These are phyloP conservation scores for Ivindomyrus marchei DNA, from an alignment of 2,113 vertebrate species.

Conservation along the genomic window DNA sequence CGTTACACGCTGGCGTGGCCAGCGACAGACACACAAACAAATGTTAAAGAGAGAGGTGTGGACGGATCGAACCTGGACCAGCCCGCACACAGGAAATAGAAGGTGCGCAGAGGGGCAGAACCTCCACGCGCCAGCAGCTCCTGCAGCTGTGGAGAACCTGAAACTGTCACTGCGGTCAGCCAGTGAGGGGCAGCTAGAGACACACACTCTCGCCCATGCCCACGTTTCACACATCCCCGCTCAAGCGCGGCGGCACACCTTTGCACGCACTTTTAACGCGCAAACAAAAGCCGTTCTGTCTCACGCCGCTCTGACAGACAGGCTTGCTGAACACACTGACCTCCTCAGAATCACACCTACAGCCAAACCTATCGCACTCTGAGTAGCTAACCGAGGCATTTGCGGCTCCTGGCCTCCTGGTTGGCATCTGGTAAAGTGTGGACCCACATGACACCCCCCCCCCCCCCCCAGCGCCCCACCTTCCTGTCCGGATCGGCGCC, in stretches of 20 bases:
- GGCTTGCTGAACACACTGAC: neutral
- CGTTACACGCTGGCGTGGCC: neutral
- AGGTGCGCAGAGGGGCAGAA: neutral
- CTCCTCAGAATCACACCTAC: neutral
- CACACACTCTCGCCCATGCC: neutral
- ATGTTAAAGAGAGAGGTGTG: neutral
- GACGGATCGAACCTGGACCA: neutral
- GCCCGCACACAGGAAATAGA: neutral
- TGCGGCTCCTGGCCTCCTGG: neutral
- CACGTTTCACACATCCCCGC: neutral
- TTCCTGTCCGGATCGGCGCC: neutral
- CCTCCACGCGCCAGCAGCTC: neutral
- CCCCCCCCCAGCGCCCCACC: slow-evolving; percentile 8
- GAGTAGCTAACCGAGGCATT: neutral
- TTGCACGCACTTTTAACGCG: neutral
- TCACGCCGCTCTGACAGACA: neutral
- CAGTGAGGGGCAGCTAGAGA: neutral
- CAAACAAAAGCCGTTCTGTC: neutral
- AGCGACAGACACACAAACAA: neutral
- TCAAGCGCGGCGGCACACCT: neutral
- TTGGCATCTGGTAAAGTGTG: neutral
- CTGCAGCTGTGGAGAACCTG: neutral
- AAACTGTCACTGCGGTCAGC: neutral
- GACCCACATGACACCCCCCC: neutral
- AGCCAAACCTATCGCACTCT: neutral